Percentiles rank a stretch among this genome's conserved stretches.
These are phyloP conservation scores for Caenorhabditis angaria DNA, from an alignment of 2,888 invertebrate species.

Conservation along the genomic window DNA sequence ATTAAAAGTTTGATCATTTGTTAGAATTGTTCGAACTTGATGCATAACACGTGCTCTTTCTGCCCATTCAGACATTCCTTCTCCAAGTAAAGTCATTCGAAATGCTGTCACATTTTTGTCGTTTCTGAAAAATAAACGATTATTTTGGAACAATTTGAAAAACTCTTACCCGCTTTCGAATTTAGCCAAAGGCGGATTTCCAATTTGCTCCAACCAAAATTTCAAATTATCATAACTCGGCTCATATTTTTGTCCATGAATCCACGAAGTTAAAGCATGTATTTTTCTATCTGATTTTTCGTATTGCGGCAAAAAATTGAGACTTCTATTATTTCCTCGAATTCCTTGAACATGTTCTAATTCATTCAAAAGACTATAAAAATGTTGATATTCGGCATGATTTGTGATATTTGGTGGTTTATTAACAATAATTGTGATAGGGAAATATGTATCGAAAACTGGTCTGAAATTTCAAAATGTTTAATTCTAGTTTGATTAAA, in stretches of 20 bases:
- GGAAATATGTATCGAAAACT: constrained; percentile 69
- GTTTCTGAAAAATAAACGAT: neutral
- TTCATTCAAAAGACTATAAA: constrained; percentile 55
- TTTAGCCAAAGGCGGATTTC: constrained; percentile 64
- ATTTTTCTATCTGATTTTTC: constrained; percentile 59
- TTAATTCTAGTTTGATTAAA: neutral
- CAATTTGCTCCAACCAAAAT: constrained; percentile 59
- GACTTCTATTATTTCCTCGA: constrained; percentile 59
- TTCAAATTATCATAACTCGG: constrained; percentile 60
- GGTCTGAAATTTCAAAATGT: constrained; percentile 44
- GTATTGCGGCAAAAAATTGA: constrained; percentile 65
- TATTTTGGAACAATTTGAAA: neutral
- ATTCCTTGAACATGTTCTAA: constrained; percentile 62
- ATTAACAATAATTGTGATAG: constrained; percentile 66
- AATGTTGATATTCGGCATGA: constrained; percentile 25
- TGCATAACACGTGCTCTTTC: constrained; percentile 59
- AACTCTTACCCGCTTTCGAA: constrained; percentile 8
- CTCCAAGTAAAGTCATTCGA: constrained; percentile 64
- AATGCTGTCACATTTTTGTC: constrained; percentile 48
- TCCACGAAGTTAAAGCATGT: constrained; percentile 9
- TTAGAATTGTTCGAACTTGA: constrained; percentile 39
- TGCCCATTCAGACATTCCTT: constrained; percentile 70
- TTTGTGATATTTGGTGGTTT: constrained; percentile 64
- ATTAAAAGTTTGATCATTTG: constrained; percentile 58
- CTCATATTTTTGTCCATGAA: constrained; percentile 36